These are phyloP conservation scores for Anoplolepis gracilipes DNA, from an alignment of 1,140 invertebrate species.

Conservation along the genomic window DNA sequence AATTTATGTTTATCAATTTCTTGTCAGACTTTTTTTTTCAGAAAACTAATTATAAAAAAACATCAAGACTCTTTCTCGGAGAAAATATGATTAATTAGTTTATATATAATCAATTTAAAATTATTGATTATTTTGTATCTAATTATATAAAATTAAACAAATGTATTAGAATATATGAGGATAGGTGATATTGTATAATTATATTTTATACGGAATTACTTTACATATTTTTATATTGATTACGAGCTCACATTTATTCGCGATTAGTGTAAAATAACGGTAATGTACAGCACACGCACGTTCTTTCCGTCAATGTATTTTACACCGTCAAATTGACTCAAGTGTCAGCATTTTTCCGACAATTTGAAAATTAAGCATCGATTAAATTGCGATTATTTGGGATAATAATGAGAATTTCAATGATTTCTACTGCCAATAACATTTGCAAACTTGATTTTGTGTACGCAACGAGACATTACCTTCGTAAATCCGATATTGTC, in stretches of 20 bases:
- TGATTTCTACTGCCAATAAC: background rate
- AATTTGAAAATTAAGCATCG: background rate
- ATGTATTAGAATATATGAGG: background rate
- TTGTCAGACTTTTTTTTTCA: background rate
- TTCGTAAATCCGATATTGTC: conserved; percentile 25
- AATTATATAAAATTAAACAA: background rate
- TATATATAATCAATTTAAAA: background rate
- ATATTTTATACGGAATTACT: background rate
- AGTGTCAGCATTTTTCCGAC: background rate
- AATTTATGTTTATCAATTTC: background rate
- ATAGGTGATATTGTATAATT: background rate
- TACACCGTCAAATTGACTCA: background rate
- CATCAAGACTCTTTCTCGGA: background rate
- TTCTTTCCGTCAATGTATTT: background rate
- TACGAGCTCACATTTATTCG: background rate
- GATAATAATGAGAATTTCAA: too few species aligned
- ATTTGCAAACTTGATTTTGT: background rate
- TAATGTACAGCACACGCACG: background rate
- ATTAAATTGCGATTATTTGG: background rate
- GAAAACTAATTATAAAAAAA: background rate
- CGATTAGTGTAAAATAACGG: background rate
- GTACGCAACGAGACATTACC: background rate
- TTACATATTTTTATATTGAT: background rate
- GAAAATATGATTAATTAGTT: background rate
- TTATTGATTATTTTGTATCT: background rate